Evolutionary conservation across 2,113 vertebrate genomes (phyloP).

Genomic region (Sapajus apella): DNA sequence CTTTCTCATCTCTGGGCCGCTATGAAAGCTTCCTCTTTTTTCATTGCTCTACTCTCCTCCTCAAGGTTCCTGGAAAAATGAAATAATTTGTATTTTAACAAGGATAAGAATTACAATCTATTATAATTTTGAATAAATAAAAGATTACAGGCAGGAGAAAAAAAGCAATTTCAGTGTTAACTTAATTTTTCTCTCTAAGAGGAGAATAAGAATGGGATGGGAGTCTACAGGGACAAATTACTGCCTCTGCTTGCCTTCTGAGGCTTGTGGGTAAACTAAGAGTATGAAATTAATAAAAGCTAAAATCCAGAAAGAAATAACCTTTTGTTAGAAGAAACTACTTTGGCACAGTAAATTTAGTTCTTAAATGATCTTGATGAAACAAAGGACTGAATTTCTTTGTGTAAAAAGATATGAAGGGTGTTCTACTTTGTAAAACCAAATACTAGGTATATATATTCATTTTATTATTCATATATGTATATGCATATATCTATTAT

Average conservation of each 20-base stretch:
- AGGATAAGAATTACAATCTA: neutral
- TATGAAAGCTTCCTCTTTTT: neutral
- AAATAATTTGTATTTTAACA: neutral
- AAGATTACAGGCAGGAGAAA: neutral
- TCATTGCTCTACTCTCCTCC: neutral
- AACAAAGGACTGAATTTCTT: neutral
- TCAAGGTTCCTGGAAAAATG: neutral
- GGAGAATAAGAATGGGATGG: neutral
- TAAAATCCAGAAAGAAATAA: neutral
- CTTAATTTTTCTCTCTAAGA: neutral
- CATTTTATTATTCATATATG: neutral
- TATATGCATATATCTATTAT: neutral
- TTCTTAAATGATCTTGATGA: neutral
- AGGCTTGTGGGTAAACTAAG: accelerated
- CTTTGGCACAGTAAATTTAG: neutral
- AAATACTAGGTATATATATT: neutral
- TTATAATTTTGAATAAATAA: neutral
- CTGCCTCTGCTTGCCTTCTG: neutral
- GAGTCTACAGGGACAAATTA: accelerated
- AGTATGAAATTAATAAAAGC: neutral
- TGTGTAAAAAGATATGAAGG: neutral
- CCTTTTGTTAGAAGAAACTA: neutral
- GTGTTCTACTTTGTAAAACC: neutral
- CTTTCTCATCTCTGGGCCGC: neutral
- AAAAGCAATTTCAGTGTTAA: neutral